Conservation (phyloP, 2,113 vertebrate species). For the Phalacrocorax pelagicus region DNA sequence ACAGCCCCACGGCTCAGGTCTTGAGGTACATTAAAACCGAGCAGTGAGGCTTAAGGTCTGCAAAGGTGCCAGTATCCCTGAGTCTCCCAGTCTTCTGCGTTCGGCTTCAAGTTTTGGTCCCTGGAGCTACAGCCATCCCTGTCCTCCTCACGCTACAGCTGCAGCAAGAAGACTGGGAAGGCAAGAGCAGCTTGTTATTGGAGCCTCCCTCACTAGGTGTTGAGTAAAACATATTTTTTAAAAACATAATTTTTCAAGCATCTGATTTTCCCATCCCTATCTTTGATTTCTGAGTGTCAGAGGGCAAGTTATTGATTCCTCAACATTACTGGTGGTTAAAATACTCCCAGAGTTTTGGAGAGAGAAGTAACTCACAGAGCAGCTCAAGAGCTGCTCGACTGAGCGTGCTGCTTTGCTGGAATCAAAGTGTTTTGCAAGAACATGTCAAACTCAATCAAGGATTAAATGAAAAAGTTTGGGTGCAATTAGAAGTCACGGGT, state of each 20-base stretch:
- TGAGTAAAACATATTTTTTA: background rate
- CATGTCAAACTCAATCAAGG: background rate
- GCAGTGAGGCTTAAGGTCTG: background rate
- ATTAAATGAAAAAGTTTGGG: background rate
- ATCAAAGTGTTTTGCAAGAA: background rate
- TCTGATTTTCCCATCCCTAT: background rate
- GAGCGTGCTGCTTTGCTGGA: rapidly evolving
- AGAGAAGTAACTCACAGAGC: background rate
- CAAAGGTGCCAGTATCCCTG: background rate
- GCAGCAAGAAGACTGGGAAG: background rate
- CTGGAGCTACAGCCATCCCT: background rate
- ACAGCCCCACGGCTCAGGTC: rapidly evolving
- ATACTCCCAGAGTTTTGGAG: background rate
- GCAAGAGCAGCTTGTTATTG: background rate
- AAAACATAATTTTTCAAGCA: background rate
- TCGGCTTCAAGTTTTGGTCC: background rate
- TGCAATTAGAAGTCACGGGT: background rate
- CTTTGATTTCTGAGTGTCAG: background rate
- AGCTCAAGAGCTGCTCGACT: background rate
- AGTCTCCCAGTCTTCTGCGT: background rate
- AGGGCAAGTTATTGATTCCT: background rate
- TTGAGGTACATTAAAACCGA: background rate
- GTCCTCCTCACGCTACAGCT: background rate
- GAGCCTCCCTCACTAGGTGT: background rate
- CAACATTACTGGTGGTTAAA: background rate